Evolutionary conservation across 2,113 vertebrate species (phyloP), one percentile per base, ranked within the genome.

Genomic region (Brachypodius melanocephalos): DNA sequence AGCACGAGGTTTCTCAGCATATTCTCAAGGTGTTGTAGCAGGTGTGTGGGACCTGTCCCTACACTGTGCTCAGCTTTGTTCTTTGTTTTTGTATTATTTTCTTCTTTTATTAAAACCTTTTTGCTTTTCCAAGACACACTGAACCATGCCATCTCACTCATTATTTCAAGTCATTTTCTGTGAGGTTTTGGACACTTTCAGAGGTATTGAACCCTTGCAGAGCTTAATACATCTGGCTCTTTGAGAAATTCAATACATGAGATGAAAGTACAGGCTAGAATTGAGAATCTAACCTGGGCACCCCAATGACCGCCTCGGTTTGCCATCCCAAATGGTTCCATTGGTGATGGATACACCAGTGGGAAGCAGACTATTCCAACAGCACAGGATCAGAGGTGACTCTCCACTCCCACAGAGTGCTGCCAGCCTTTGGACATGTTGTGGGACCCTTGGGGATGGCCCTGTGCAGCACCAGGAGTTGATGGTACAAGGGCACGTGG

Each of bases 341-440:
- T 32, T 29, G 2, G 0, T 19, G 40, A 5, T 29, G 54, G 25
- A 28, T 6, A 2, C 8, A 21, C 17, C 49, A 32, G 0, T 24
- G 24, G 49, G 42, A 83, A 36, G 26, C 14, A 25, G 20, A 9
- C 16, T 45, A 0, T 45, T 45, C 85, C 42, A 57, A 45, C 18
- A 66, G 20, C 24, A 42, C 3, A 3, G 36, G n/a, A 29, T 14
- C 3, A 65, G 28, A 73, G 24, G 16, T 43, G 20, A 69, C 26
- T 11, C 17, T 72, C n/a, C 9, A 15, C 18, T 62, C 68, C 43
- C 31, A 85, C 36, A 61, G 62, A 12, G 25, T 32, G 46, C 46
- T 89, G 2, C 9, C 34, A 82, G 34, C 17, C 17, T 31, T 25
- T 34, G 71, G 59, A 19, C 24, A 48, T 10, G 20, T 45, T 18